A percentile compares a stretch with the other conserved stretches of the same genome.
These are phyloP conservation scores for Drosophila percnosoma DNA, from an alignment of 2,888 invertebrate genomes.

Conservation along the genomic window DNA sequence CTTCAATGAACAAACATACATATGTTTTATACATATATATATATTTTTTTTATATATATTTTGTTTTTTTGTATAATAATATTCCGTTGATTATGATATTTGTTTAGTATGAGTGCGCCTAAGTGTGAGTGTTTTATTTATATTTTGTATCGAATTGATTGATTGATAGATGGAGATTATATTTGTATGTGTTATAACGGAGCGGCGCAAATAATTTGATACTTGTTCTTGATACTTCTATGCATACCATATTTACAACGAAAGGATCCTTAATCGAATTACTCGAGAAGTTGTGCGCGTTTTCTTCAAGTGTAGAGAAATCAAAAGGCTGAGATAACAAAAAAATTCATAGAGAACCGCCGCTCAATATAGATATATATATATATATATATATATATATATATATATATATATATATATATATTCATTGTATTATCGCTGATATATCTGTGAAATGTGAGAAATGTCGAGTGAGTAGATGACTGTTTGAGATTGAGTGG, in stretches of 20 bases:
- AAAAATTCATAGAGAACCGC: slow-evolving; percentile 12
- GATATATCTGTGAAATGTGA: slow-evolving; percentile 35
- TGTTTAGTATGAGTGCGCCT: slow-evolving; percentile 44
- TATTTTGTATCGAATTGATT: slow-evolving; percentile 1
- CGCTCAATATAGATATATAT: slow-evolving; percentile 20
- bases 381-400: slow-evolving; percentile 2
- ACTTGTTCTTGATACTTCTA: slow-evolving; percentile 6
- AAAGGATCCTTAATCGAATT: slow-evolving; percentile 35
- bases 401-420: not conserved
- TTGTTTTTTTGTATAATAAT: slow-evolving; percentile 22
- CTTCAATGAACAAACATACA: slow-evolving; percentile 67
- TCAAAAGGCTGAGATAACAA: slow-evolving; percentile 11
- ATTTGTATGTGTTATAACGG: not conserved
- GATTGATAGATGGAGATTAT: slow-evolving; percentile 22
- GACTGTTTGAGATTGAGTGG: slow-evolving; percentile 24
- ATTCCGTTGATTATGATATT: slow-evolving; percentile 53
- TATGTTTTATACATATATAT: slow-evolving; percentile 52
- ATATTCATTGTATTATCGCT: slow-evolving; percentile 22
- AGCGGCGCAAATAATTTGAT: slow-evolving; percentile 32
- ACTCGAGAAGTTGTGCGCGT: slow-evolving; percentile 67
- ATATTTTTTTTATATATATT: slow-evolving; percentile 19
- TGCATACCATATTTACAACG: slow-evolving; percentile 65
- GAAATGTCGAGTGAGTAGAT: slow-evolving; percentile 21
- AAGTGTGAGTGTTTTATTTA: slow-evolving; percentile 32
- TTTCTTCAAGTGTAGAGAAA: slow-evolving; percentile 34